Percentiles rank a stretch among this genome's conserved stretches.
phyloP scores from a whole-genome alignment of 2,888 invertebrate genomes.

The Apodemia hepburni region DNA sequence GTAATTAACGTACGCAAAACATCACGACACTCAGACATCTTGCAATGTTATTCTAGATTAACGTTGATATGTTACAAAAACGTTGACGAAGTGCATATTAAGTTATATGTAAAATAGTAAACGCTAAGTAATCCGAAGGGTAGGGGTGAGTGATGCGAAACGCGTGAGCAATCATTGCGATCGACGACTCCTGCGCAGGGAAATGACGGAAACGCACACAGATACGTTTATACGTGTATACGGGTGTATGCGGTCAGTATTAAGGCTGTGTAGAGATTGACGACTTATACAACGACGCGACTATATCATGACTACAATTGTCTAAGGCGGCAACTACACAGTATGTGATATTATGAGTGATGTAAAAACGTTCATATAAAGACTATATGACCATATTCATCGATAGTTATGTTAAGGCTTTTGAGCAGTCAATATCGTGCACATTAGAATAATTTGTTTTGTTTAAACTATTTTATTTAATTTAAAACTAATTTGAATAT shows the following conservation, averaged over 20 bases:
- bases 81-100: constrained; percentile 49
- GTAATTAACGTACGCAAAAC: constrained; percentile 3
- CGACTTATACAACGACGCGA: constrained; percentile 24
- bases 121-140: constrained; percentile 62
- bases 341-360: background rate
- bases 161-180: constrained; percentile 76
- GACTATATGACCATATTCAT: no score
- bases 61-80: constrained; percentile 55
- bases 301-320: constrained; percentile 17
- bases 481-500: no score
- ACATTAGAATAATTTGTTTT: background rate
- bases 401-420: no score
- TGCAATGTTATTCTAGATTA: constrained; percentile 46
- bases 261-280: background rate
- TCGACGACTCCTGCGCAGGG: constrained; percentile 70
- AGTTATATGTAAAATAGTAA: constrained; percentile 71
- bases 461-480: no score
- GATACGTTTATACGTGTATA: constrained; percentile 28
- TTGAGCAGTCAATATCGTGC: no score
- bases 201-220: constrained; percentile 66
- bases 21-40: background rate
- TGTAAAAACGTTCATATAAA: background rate
- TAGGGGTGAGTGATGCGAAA: constrained; percentile 75
- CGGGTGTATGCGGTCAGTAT: constrained; percentile 33
- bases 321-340: constrained; percentile 10